A percentile compares a stretch with the other conserved stretches of the same genome.
phyloP scores from a whole-genome alignment of 1,140 invertebrate genomes.

The Conus ventricosus region DNA sequence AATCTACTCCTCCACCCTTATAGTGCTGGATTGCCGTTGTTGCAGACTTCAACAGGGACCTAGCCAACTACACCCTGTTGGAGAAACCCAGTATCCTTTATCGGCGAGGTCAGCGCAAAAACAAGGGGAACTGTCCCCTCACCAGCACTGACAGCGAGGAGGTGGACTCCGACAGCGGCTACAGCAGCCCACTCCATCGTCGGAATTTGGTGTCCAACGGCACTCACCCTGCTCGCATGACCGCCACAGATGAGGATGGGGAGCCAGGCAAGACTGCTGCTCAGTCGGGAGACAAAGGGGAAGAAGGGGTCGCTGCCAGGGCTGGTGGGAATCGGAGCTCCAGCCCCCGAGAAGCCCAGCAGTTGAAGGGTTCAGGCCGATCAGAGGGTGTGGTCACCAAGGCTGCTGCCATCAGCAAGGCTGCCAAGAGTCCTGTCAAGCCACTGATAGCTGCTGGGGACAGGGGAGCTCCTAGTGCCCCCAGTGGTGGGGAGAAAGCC shows the following conservation, averaged over 20 bases:
- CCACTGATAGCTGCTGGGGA: background rate
- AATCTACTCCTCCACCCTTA: no score
- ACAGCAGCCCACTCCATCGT: conserved; percentile 66
- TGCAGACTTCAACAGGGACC: conserved; percentile 61
- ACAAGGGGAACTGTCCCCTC: conserved; percentile 1
- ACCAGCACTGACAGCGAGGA: conserved; percentile 52
- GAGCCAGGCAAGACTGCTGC: conserved; percentile 5
- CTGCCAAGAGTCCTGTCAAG: background rate
- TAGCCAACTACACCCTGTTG: conserved; percentile 55
- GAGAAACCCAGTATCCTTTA: conserved; percentile 58
- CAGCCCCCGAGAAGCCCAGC: background rate
- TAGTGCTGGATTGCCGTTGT: background rate
- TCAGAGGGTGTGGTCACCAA: background rate
- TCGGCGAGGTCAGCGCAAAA: conserved; percentile 27
- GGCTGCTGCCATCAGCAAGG: background rate
- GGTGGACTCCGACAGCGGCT: conserved; percentile 68
- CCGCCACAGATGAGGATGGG: conserved; percentile 8
- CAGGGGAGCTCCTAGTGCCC: background rate
- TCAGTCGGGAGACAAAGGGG: background rate
- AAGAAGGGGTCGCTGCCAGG: background rate
- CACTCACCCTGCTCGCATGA: conserved; percentile 47
- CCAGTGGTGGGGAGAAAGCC: no score
- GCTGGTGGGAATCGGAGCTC: background rate
- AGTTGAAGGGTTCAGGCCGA: background rate
- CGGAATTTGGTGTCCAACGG: conserved; percentile 61